Conservation (phyloP, 2,797 vertebrate genomes). For the Brachymystax lenok region DNA sequence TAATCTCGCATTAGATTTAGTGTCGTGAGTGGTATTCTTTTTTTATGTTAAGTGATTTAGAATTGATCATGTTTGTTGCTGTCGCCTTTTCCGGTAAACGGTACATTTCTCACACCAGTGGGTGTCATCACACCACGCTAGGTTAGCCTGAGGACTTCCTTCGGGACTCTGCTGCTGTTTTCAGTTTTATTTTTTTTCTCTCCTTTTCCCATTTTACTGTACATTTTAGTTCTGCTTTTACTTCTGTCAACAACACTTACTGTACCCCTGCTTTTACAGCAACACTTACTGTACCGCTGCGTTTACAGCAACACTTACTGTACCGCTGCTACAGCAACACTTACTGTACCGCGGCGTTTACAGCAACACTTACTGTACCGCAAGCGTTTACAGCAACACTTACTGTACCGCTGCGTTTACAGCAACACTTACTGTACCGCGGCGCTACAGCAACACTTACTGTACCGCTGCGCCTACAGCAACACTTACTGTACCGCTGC, state of each 20-base stretch:
- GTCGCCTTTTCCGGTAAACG: not conserved
- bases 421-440: too few relatives aligned
- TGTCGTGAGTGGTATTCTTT: not conserved
- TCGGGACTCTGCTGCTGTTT: not conserved
- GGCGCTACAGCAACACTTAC: too few relatives aligned
- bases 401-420: too few relatives aligned
- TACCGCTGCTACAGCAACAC: too few relatives aligned
- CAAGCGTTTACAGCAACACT: too few relatives aligned
- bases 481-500: too few relatives aligned
- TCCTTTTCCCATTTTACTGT: not conserved
- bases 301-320: too few relatives aligned
- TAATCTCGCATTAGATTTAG: not conserved
- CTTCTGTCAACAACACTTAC: not conserved
- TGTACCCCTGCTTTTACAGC: too few relatives aligned
- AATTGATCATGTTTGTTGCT: not conserved
- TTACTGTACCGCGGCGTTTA: too few relatives aligned
- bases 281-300: too few relatives aligned
- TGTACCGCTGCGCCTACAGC: too few relatives aligned
- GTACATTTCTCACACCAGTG: not conserved
- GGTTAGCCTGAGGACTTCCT: not conserved
- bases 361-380: too few relatives aligned
- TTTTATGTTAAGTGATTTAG: not conserved
- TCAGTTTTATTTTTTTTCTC: not conserved
- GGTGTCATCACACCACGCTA: not conserved
- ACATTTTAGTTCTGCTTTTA: not conserved